Conservation (phyloP, 2,888 invertebrate genomes). For the Oxycera nigricornis region DNA sequence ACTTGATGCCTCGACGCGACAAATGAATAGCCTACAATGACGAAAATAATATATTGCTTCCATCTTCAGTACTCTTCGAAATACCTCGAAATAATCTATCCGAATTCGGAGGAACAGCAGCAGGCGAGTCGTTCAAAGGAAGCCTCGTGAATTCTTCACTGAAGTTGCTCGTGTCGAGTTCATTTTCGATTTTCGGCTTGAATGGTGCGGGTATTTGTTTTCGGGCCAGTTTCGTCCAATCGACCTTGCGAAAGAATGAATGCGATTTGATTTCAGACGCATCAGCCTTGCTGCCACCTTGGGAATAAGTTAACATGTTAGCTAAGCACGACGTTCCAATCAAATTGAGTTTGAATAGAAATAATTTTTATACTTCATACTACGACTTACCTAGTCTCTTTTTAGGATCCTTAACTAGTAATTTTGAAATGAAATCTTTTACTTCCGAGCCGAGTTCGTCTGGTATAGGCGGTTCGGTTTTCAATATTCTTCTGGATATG, state of each 20-base stretch:
- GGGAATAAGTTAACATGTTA: constrained; percentile 12
- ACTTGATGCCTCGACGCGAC: constrained; percentile 40
- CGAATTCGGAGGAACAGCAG: constrained; percentile 82
- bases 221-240: constrained; percentile 82
- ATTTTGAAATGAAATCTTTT: constrained; percentile 77
- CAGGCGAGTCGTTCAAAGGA: constrained; percentile 90
- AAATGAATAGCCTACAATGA: constrained; percentile 45
- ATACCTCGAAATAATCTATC: constrained; percentile 86
- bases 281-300: constrained; percentile 82
- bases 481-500: constrained; percentile 89
- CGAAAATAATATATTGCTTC: constrained; percentile 17
- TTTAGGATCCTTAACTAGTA: constrained; percentile 90
- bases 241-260: constrained; percentile 80
- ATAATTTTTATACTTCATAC: neutral
- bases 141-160: constrained; percentile 95
- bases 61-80: too few relatives aligned
- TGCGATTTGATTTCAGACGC: constrained; percentile 91
- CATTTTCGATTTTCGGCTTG: constrained; percentile 83
- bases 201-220: constrained; percentile 87
- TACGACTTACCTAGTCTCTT: constrained; percentile 68
- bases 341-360: too few relatives aligned
- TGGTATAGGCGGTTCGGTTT: constrained; percentile 89
- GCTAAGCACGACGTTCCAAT: neutral
- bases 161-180: constrained; percentile 95
- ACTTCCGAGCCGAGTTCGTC: constrained; percentile 74